A percentile compares a stretch with the other conserved stretches of the same genome.
phyloP scores from a whole-genome alignment of 1,140 invertebrate species.

The Drosophila kohkoa region DNA sequence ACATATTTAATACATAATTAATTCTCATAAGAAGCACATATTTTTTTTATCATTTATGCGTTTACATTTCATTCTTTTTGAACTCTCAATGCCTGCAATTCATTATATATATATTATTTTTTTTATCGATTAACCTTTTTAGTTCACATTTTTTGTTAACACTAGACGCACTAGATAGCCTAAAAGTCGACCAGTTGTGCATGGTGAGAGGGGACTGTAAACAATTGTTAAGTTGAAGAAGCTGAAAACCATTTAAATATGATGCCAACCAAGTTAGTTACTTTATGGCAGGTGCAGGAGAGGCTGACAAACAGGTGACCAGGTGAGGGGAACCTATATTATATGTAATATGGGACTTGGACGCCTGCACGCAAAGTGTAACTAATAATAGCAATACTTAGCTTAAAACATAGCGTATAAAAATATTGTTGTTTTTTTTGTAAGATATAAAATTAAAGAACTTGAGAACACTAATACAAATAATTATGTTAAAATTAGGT shows the following conservation, averaged over 20 bases:
- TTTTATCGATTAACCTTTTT: slow-evolving; percentile 37
- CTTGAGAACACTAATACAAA: slow-evolving; percentile 64
- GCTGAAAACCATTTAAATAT: neutral
- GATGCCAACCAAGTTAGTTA: neutral
- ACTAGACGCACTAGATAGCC: slow-evolving; percentile 72
- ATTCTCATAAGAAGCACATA: slow-evolving; percentile 79
- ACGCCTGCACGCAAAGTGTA: slow-evolving; percentile 74
- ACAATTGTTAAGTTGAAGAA: slow-evolving; percentile 1
- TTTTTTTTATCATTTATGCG: slow-evolving; percentile 71
- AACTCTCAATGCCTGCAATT: slow-evolving; percentile 56
- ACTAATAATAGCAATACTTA: slow-evolving; percentile 81
- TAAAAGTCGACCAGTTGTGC: slow-evolving; percentile 62
- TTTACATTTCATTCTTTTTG: slow-evolving; percentile 78
- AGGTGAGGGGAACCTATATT: neutral
- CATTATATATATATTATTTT: slow-evolving; percentile 38
- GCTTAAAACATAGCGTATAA: slow-evolving; percentile 77
- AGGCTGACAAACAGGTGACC: neutral
- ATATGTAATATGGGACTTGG: slow-evolving; percentile 57
- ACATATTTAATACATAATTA: slow-evolving; percentile 67
- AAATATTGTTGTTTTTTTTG: slow-evolving; percentile 65
- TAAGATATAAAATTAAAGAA: slow-evolving; percentile 68
- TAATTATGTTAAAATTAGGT: slow-evolving; percentile 54
- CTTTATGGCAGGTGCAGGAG: neutral
- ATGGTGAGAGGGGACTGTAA: slow-evolving; percentile 13
- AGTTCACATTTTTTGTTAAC: slow-evolving; percentile 52